Conservation (phyloP, 2,797 vertebrate species). For the Cichlasoma orientale region DNA sequence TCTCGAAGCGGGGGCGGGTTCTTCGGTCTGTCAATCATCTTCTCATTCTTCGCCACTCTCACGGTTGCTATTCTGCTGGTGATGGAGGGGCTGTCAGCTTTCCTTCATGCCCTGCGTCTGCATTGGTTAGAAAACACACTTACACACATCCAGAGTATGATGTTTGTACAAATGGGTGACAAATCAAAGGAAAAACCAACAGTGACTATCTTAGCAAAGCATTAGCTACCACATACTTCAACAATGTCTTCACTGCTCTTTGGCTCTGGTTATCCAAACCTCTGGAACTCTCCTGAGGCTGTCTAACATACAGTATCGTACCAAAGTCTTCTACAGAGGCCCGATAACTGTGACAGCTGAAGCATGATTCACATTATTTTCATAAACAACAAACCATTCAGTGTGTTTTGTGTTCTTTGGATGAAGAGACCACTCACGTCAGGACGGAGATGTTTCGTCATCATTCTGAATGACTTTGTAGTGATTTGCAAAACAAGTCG, state of each 20-base stretch:
- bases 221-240: neutral
- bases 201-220: neutral
- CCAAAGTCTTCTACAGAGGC: neutral
- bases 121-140: constrained; percentile 87
- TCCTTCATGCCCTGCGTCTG: constrained; percentile 92
- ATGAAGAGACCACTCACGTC: neutral
- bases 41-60: constrained; percentile 88
- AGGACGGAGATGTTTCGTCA: neutral
- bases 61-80: constrained; percentile 93
- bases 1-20: constrained; percentile 87
- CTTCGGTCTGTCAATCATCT: constrained; percentile 88
- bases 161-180: neutral
- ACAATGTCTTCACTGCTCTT: neutral
- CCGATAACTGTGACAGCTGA: neutral
- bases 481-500: too few relatives aligned
- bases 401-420: neutral
- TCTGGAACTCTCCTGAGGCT: neutral
- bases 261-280: neutral
- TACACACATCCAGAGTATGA: neutral
- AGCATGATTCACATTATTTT: accelerated
- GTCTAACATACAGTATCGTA: neutral
- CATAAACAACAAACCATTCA: neutral
- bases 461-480: neutral
- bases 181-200: neutral
- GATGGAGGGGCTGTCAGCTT: constrained; percentile 98